phyloP scores from a whole-genome alignment of 2,888 invertebrate species.

The Petrolisthes manimaculis region DNA sequence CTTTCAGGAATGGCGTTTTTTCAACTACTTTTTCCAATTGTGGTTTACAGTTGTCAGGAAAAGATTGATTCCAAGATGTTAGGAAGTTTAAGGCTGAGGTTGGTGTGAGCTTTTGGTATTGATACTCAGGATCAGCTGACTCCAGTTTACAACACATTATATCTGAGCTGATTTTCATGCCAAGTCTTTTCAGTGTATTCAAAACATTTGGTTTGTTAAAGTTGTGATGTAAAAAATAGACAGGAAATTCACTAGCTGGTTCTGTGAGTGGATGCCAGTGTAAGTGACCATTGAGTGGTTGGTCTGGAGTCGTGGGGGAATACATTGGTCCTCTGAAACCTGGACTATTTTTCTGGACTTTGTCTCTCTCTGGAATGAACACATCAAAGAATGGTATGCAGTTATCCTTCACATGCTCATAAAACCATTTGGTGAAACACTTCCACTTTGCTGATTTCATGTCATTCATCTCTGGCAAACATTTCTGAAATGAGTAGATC shows the following conservation, averaged over 20 bases:
- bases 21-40: background rate
- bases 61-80: constrained; percentile 21
- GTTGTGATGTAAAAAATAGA: constrained; percentile 1
- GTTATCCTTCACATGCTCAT: constrained; percentile 22
- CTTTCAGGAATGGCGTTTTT: constrained; percentile 13
- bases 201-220: background rate
- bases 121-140: background rate
- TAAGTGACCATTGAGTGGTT: background rate
- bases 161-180: constrained; percentile 42
- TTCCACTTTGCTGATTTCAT: background rate
- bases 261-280: constrained; percentile 29
- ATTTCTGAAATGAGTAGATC: background rate
- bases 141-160: background rate
- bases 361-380: constrained; percentile 23
- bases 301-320: background rate
- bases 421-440: constrained; percentile 29
- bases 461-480: background rate
- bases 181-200: constrained; percentile 26
- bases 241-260: constrained; percentile 14
- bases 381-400: constrained; percentile 28
- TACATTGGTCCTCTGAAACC: background rate
- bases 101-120: constrained; percentile 5
- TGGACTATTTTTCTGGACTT: background rate
- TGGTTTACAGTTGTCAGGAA: constrained; percentile 20
- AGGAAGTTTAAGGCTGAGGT: constrained; percentile 5